These are phyloP conservation scores for Rhagophthalmus giganteus DNA, from an alignment of 2,888 invertebrate species.

Conservation along the genomic window DNA sequence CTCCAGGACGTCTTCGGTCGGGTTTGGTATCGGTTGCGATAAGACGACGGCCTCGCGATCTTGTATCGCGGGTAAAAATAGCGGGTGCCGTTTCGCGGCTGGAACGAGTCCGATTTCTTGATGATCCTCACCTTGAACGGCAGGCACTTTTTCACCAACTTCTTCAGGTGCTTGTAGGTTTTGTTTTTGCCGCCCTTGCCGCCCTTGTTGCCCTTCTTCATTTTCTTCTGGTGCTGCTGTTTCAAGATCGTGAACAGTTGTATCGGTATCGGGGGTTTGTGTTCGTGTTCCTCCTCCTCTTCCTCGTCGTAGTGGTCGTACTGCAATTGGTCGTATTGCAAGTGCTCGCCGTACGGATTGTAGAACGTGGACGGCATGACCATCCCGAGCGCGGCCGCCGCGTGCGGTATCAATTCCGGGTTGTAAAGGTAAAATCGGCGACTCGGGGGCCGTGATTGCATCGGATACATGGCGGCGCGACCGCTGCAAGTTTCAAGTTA, in stretches of 20 bases:
- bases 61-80: constrained; percentile 1
- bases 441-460: background rate
- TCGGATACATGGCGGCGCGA: background rate
- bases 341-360: background rate
- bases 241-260: constrained; percentile 8
- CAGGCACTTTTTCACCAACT: constrained; percentile 8
- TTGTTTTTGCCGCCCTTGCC: background rate
- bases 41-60: background rate
- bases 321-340: background rate
- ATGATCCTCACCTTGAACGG: constrained; percentile 9
- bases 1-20: background rate
- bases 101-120: constrained; percentile 7
- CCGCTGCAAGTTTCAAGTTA: background rate
- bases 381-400: constrained; percentile 7
- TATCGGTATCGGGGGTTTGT: constrained; percentile 1
- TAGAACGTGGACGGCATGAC: background rate
- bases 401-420: constrained; percentile 14
- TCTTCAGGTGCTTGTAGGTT: constrained; percentile 7
- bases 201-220: background rate
- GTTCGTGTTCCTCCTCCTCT: constrained; percentile 2
- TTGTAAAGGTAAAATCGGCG: constrained; percentile 15
- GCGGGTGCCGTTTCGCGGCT: background rate
- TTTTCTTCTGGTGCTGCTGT: constrained; percentile 5
- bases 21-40: too few relatives aligned
- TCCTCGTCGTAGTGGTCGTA: background rate